Conservation (phyloP, 2,113 vertebrate genomes). For the Protobothrops flavoviridis region DNA sequence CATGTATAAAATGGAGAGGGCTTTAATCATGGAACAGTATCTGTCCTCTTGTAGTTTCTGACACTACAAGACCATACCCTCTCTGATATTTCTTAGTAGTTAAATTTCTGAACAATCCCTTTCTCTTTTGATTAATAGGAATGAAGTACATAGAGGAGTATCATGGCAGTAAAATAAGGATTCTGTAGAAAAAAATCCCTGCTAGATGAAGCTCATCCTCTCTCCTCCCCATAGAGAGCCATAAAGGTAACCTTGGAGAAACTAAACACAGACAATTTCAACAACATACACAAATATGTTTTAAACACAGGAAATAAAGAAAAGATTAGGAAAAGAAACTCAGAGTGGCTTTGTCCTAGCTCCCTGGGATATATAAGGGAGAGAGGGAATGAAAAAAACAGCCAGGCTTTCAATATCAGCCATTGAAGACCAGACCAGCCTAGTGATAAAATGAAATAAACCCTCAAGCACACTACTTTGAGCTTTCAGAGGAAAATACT, state of each 20-base stretch:
- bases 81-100: neutral
- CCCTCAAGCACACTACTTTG: neutral
- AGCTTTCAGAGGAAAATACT: neutral
- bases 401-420: neutral
- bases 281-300: neutral
- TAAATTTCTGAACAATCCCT: neutral
- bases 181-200: neutral
- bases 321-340: neutral
- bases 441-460: neutral
- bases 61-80: neutral
- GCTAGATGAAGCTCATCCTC: neutral
- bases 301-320: neutral
- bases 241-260: neutral
- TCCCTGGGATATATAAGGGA: neutral
- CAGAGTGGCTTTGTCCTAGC: neutral
- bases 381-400: neutral
- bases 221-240: neutral
- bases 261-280: neutral
- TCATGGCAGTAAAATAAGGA: neutral
- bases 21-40: neutral
- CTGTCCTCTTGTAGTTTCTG: neutral
- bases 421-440: neutral
- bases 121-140: neutral
- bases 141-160: neutral
- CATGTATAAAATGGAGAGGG: neutral